These are phyloP conservation scores for Chionis minor DNA, from an alignment of 2,113 vertebrate species.

Conservation along the genomic window DNA sequence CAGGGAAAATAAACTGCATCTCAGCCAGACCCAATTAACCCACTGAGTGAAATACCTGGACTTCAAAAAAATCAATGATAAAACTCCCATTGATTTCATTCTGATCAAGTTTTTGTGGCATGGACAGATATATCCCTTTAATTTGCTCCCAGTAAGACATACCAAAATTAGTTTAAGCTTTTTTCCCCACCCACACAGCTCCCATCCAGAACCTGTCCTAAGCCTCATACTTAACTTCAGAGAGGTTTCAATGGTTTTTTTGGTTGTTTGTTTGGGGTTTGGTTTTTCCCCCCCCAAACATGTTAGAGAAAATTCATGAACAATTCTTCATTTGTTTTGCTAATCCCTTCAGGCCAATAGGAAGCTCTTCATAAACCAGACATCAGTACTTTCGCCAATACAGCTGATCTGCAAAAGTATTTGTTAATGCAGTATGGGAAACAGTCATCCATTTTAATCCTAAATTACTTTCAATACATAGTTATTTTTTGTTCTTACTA, in stretches of 20 bases:
- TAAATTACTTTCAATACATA: not conserved
- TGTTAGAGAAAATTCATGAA: fast-evolving
- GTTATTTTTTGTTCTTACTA: not conserved
- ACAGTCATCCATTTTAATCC: not conserved
- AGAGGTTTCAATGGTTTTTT: not conserved
- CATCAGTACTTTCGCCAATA: not conserved
- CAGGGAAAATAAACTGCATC: not conserved
- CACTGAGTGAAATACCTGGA: not conserved
- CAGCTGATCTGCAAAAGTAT: not conserved
- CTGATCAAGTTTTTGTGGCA: not conserved
- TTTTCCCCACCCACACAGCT: not conserved
- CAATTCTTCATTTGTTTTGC: not conserved
- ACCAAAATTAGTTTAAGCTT: not conserved
- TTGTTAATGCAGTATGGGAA: not conserved
- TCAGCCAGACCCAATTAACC: not conserved
- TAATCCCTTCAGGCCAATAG: not conserved
- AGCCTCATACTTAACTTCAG: not conserved
- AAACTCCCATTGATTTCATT: not conserved
- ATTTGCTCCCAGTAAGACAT: not conserved
- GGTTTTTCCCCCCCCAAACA: not conserved
- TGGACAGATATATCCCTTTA: not conserved
- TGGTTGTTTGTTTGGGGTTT: no score
- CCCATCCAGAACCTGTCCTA: not conserved
- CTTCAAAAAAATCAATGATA: not conserved
- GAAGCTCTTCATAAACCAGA: not conserved